Percentiles rank a stretch among this genome's conserved stretches.
Evolutionary conservation across 2,113 vertebrate genomes (phyloP).

Genomic region (Stigmatopora nigra): DNA sequence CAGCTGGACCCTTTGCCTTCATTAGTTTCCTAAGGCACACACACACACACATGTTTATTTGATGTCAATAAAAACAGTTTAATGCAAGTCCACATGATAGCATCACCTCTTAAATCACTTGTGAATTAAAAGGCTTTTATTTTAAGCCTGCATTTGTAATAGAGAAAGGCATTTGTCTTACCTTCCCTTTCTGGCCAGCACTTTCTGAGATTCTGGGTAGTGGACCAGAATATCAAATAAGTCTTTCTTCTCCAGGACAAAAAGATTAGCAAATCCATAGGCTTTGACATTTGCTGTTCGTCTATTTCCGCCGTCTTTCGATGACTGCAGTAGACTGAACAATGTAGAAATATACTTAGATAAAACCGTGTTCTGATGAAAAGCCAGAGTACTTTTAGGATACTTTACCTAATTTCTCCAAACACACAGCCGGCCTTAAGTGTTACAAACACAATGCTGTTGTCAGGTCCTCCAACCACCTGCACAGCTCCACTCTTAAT

Average conservation of each 20-base stretch:
- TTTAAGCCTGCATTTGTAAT: neutral
- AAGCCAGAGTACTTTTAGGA: neutral
- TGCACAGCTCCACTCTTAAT: conserved; percentile 91
- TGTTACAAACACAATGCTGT: conserved; percentile 82
- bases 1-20: conserved; percentile 74
- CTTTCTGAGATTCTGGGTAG: conserved; percentile 88
- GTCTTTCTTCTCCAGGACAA: conserved; percentile 88
- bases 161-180: conserved; percentile 10
- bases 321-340: conserved; percentile 79
- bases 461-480: conserved; percentile 89
- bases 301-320: conserved; percentile 82
- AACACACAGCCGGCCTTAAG: conserved; percentile 85
- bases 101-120: neutral
- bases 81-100: neutral
- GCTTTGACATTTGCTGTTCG: conserved; percentile 85
- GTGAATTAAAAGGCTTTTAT: neutral
- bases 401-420: conserved; percentile 56
- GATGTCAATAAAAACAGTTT: neutral
- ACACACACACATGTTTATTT: conserved; percentile 3
- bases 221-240: conserved; percentile 84
- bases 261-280: conserved; percentile 88
- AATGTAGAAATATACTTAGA: no score
- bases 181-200: conserved; percentile 84
- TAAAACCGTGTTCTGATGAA: no score
- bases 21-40: conserved; percentile 72